Percentiles rank a stretch among this genome's conserved stretches.
phyloP scores from a whole-genome alignment of 1,140 invertebrate species.

The Neodiprion fabricii region DNA sequence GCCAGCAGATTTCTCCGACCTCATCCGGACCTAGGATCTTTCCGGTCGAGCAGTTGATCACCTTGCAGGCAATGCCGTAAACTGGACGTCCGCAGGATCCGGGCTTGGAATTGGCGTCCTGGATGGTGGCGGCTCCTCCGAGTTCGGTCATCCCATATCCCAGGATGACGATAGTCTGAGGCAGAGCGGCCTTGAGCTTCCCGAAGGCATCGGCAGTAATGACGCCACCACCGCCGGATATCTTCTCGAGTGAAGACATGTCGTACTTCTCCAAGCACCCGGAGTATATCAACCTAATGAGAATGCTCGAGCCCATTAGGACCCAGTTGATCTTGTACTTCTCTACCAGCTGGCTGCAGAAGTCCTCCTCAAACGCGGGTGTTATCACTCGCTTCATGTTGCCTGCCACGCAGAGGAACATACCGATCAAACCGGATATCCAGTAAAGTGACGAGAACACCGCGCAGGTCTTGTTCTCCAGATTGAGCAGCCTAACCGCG shows the following conservation, averaged over 20 bases:
- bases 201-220: background rate
- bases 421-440: background rate
- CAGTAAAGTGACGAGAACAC: background rate
- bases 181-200: background rate
- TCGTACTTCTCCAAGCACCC: background rate
- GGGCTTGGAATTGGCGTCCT: conserved; percentile 18
- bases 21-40: conserved; percentile 44
- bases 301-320: background rate
- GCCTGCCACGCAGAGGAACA: conserved; percentile 38
- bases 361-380: conserved; percentile 60
- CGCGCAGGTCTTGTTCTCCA: background rate
- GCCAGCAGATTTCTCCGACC: conserved; percentile 54
- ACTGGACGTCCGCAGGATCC: conserved; percentile 39
- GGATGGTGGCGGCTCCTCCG: conserved; percentile 15
- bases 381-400: conserved; percentile 57
- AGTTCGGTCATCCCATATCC: conserved; percentile 47
- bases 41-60: conserved; percentile 50
- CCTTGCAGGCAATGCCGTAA: conserved; percentile 38
- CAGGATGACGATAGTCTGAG: background rate
- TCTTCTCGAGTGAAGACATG: background rate
- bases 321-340: conserved; percentile 27
- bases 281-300: background rate
- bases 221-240: conserved; percentile 1
- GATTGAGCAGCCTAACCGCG: background rate
- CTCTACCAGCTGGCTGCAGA: conserved; percentile 58